Conservation (phyloP, 2,888 invertebrate species). For the Lepidocyrtinus sp. region DNA sequence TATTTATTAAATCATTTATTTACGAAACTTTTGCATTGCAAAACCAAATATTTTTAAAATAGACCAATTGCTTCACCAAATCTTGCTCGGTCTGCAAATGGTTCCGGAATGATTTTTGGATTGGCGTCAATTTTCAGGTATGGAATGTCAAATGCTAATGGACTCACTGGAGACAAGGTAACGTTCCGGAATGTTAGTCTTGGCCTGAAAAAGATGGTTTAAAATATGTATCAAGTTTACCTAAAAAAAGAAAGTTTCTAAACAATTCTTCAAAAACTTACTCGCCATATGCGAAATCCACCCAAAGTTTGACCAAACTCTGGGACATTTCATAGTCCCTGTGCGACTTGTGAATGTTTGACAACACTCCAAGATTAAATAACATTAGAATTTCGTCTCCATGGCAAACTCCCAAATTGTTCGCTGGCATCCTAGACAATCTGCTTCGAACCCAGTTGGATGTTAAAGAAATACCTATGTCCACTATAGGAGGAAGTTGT, state of each 20-base stretch:
- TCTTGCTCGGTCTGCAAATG: constrained; percentile 47
- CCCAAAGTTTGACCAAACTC: constrained; percentile 54
- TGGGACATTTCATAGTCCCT: constrained; percentile 56
- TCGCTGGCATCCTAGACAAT: constrained; percentile 20
- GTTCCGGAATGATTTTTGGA: constrained; percentile 36
- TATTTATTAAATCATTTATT: too few species aligned
- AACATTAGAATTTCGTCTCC: constrained; percentile 76
- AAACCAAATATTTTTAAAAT: constrained; percentile 41
- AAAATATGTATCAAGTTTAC: too few species aligned
- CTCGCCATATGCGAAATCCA: constrained; percentile 55
- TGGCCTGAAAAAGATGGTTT: constrained; percentile 22
- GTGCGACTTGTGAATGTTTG: constrained; percentile 65
- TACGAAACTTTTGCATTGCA: too few species aligned
- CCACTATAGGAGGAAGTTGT: constrained; percentile 51
- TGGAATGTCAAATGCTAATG: constrained; percentile 29
- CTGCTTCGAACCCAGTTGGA: constrained; percentile 49
- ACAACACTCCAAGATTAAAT: constrained; percentile 72
- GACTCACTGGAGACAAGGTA: constrained; percentile 34
- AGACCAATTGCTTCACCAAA: constrained; percentile 41
- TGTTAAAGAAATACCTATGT: constrained; percentile 49
- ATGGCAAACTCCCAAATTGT: constrained; percentile 73
- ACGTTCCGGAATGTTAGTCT: constrained; percentile 43
- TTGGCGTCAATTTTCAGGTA: constrained; percentile 46
- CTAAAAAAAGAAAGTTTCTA: too few species aligned
- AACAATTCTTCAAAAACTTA: too few species aligned